phyloP scores from a whole-genome alignment of 2,888 invertebrate species.

The Unio pictorum region DNA sequence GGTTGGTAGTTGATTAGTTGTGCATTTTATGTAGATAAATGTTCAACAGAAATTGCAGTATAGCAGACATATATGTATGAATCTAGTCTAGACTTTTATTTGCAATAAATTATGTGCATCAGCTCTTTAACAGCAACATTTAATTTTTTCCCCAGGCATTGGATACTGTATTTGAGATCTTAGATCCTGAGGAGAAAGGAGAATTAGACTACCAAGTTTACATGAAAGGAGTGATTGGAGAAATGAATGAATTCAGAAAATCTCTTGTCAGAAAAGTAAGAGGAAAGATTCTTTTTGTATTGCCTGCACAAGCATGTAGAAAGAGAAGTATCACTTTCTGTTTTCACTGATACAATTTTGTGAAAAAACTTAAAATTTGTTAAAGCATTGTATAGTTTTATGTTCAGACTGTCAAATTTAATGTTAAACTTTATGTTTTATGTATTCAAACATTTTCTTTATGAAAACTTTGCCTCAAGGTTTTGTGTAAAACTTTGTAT shows the following conservation, averaged over 20 bases:
- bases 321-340: no score
- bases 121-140: no score
- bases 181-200: constrained; percentile 59
- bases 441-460: background rate
- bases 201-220: constrained; percentile 64
- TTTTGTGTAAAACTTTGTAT: constrained; percentile 1
- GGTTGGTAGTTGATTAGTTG: no score
- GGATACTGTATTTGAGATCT: constrained; percentile 62
- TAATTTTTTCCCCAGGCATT: constrained; percentile 44
- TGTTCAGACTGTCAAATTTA: background rate
- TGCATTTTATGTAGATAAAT: no score
- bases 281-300: background rate
- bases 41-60: no score
- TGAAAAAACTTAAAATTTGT: no score
- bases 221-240: constrained; percentile 63
- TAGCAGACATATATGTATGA: no score
- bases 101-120: no score
- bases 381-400: background rate
- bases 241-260: constrained; percentile 67
- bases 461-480: background rate
- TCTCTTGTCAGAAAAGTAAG: constrained; percentile 66
- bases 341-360: no score
- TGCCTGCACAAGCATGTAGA: background rate
- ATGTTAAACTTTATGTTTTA: background rate
- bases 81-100: no score